Evolutionary conservation across 2,113 vertebrate species (phyloP).

Genomic region (Sinosuthora webbiana): DNA sequence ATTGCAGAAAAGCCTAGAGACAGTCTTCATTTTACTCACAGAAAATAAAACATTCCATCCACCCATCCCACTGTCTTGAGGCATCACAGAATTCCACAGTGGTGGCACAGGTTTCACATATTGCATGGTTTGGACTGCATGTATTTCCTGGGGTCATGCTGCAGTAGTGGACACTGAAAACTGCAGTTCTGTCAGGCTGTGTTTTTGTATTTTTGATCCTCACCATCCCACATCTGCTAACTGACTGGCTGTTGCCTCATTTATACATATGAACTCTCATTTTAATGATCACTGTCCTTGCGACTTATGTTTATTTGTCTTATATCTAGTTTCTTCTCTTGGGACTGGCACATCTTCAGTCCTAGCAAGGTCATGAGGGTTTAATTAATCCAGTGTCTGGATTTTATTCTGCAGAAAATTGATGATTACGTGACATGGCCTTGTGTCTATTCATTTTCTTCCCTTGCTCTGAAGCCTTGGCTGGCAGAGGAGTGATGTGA

Average conservation of each 20-base stretch:
- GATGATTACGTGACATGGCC: background rate
- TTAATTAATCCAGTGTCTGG: background rate
- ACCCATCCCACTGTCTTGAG: background rate
- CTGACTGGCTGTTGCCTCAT: background rate
- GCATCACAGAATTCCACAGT: background rate
- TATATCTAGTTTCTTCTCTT: background rate
- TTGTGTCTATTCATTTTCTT: background rate
- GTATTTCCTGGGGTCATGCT: background rate
- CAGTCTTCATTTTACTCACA: background rate
- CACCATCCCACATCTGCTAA: background rate
- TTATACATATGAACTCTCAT: background rate
- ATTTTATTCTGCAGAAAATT: background rate
- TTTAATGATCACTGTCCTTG: background rate
- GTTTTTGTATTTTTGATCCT: background rate
- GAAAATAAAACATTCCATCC: background rate
- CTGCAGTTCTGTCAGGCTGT: background rate
- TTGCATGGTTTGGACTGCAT: background rate
- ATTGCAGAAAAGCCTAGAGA: background rate
- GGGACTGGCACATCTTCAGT: background rate
- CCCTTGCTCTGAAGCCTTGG: background rate
- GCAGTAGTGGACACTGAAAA: background rate
- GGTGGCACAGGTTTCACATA: fast-evolving
- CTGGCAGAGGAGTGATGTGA: background rate
- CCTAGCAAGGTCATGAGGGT: background rate
- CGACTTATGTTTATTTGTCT: background rate